These are phyloP conservation scores for Allygus modestus DNA, from an alignment of 2,888 invertebrate genomes.

Conservation along the genomic window DNA sequence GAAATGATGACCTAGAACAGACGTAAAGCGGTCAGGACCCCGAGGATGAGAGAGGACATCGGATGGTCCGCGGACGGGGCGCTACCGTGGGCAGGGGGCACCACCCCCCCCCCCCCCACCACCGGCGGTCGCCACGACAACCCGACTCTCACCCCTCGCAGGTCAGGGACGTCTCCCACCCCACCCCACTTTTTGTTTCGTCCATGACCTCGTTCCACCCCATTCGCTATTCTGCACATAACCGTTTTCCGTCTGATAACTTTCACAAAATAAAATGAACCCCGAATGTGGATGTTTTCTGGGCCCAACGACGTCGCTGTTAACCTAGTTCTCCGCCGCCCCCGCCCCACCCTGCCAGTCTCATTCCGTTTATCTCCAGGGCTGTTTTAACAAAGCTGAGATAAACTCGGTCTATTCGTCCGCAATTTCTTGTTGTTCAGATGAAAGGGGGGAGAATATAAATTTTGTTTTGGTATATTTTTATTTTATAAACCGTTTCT, in stretches of 20 bases:
- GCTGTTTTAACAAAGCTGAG: neutral
- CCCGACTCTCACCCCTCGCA: constrained; percentile 60
- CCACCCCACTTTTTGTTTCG: constrained; percentile 2
- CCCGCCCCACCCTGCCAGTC: neutral
- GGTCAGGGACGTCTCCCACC: constrained; percentile 55
- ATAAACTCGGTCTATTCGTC: neutral
- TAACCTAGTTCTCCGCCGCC: constrained; percentile 13
- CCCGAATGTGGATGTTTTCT: constrained; percentile 30
- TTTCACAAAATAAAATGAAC: constrained; percentile 47
- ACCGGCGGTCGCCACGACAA: constrained; percentile 43
- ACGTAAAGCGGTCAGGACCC: constrained; percentile 2
- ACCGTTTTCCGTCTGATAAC: constrained; percentile 61
- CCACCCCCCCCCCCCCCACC: neutral
- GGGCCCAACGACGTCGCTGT: neutral
- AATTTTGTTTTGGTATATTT: too few species aligned
- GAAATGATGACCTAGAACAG: constrained; percentile 21
- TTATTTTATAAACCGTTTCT: too few species aligned
- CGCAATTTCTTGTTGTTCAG: neutral
- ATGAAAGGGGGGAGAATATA: too few species aligned
- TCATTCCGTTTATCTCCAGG: constrained; percentile 12
- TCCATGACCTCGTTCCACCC: constrained; percentile 61
- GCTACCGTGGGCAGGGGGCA: constrained; percentile 6
- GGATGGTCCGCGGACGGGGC: neutral
- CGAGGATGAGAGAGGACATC: neutral
- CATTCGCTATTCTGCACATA: constrained; percentile 65